Evolutionary conservation across 2,113 vertebrate species (phyloP).

Genomic region (Nycticebus coucang): DNA sequence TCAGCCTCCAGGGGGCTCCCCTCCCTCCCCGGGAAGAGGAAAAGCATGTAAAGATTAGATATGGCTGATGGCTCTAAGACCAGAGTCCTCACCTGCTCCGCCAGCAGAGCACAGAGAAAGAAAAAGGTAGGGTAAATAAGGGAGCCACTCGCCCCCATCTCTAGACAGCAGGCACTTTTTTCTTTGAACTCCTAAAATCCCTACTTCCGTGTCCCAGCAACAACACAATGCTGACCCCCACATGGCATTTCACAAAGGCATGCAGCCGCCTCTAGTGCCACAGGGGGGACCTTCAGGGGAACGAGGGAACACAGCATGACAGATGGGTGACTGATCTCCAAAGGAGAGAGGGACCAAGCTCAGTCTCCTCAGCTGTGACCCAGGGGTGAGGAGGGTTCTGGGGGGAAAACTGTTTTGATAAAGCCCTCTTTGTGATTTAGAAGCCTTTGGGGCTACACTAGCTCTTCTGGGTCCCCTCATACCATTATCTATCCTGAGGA

Average conservation of each 20-base stretch:
- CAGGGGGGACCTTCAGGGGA: not conserved
- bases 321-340: not conserved
- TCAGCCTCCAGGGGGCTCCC: fast-evolving
- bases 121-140: not conserved
- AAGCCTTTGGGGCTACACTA: not conserved
- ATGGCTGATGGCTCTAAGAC: not conserved
- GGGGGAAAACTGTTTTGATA: not conserved
- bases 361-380: not conserved
- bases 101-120: not conserved
- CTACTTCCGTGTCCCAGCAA: not conserved
- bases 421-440: not conserved
- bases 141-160: not conserved
- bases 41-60: not conserved
- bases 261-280: too few relatives aligned
- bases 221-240: not conserved
- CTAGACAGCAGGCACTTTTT: not conserved
- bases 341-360: not conserved
- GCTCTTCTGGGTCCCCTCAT: not conserved
- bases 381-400: not conserved
- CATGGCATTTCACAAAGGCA: not conserved
- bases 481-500: not conserved
- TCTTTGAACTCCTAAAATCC: not conserved
- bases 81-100: not conserved
- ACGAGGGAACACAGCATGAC: not conserved
- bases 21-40: not conserved